A percentile compares a stretch with the other conserved stretches of the same genome.
Evolutionary conservation across 2,888 invertebrate genomes (phyloP).

Genomic region (Stenurella melanura): DNA sequence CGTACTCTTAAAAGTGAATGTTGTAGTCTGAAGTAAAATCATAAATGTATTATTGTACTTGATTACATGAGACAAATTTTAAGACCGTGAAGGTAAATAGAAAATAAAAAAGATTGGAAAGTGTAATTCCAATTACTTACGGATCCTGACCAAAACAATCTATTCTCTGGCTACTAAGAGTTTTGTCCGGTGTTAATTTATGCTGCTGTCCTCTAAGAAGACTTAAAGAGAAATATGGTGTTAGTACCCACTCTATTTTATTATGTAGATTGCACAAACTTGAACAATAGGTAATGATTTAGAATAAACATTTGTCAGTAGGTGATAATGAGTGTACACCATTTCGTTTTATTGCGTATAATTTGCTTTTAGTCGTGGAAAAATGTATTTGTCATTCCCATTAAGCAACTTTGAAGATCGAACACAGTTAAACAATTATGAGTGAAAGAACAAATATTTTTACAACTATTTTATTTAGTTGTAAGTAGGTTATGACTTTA

Average conservation of each 20-base stretch:
- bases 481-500: no score
- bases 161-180: neutral
- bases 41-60: slow-evolving; percentile 11
- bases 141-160: neutral
- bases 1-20: slow-evolving; percentile 19
- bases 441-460: no score
- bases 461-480: no score
- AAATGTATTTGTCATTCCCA: neutral
- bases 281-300: slow-evolving; percentile 4
- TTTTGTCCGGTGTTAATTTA: slow-evolving; percentile 5
- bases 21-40: slow-evolving; percentile 3
- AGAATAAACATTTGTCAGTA: slow-evolving; percentile 23
- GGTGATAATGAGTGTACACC: slow-evolving; percentile 15
- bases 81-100: slow-evolving; percentile 10
- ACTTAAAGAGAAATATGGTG: neutral
- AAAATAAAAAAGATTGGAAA: slow-evolving; percentile 28
- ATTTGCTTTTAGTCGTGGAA: neutral
- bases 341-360: neutral
- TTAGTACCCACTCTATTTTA: neutral
- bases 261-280: neutral
- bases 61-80: slow-evolving; percentile 5
- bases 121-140: slow-evolving; percentile 11
- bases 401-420: neutral
- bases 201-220: neutral
- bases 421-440: no score